Conservation (phyloP, 2,113 vertebrate genomes). For the Aviceda subcristata region DNA sequence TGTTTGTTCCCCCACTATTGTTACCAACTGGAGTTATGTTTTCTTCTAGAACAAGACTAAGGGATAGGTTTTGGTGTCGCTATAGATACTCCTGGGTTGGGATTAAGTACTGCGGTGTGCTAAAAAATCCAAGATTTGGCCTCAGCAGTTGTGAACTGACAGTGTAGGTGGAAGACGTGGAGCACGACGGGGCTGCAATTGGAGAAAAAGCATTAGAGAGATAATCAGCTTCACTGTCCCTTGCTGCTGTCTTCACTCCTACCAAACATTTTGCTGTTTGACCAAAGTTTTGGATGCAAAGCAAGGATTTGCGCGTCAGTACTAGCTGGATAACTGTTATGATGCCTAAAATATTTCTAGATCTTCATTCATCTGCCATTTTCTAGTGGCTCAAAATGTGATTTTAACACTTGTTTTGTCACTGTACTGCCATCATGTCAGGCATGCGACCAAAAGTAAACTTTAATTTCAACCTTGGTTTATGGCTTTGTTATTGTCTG, state of each 20-base stretch:
- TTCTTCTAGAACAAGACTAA: background rate
- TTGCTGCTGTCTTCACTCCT: background rate
- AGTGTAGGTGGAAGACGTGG: background rate
- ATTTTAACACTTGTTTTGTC: background rate
- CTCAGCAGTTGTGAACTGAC: background rate
- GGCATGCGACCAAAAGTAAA: background rate
- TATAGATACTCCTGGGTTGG: background rate
- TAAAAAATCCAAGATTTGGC: constrained; percentile 2
- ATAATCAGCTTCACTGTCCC: background rate
- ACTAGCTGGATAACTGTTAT: background rate
- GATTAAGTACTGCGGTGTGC: background rate
- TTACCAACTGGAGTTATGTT: background rate
- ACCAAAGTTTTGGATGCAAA: background rate
- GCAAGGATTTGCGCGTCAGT: background rate
- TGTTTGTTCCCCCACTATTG: background rate
- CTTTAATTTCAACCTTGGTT: background rate
- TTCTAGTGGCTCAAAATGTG: background rate
- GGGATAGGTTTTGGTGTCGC: background rate
- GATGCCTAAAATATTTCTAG: background rate
- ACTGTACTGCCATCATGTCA: background rate
- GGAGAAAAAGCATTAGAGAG: background rate
- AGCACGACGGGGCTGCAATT: background rate
- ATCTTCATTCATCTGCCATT: background rate
- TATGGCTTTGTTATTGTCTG: background rate
- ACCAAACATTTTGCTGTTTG: background rate